A percentile compares a stretch with the other conserved stretches of the same genome.
phyloP scores from a whole-genome alignment of 2,888 invertebrate species.

The Drosophila multiciliata region DNA sequence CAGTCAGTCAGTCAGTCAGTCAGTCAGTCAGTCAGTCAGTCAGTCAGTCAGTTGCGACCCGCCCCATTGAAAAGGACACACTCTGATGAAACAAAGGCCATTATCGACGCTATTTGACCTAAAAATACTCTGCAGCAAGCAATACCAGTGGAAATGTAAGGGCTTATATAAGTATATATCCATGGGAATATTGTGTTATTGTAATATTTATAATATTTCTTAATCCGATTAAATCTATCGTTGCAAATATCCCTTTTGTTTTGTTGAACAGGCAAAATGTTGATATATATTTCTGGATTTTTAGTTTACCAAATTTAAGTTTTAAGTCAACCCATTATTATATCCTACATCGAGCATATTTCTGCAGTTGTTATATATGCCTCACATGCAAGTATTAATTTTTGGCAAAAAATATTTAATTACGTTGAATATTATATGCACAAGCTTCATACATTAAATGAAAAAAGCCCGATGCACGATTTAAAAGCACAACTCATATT shows the following conservation, averaged over 20 bases:
- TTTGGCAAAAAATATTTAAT: background rate
- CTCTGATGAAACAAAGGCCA: slow-evolving; percentile 46
- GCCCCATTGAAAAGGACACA: slow-evolving; percentile 51
- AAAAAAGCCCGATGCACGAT: background rate
- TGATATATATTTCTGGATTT: background rate
- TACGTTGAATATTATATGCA: background rate
- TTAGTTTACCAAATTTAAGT: background rate
- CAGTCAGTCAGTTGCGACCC: slow-evolving; percentile 25
- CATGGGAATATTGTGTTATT: background rate
- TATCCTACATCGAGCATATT: background rate
- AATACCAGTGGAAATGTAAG: background rate
- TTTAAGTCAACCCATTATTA: background rate
- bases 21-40: background rate
- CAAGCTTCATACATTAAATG: background rate
- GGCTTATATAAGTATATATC: background rate
- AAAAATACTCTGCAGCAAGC: slow-evolving; percentile 26
- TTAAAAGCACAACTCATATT: background rate
- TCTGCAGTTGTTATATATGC: background rate
- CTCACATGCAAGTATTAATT: background rate
- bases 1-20: slow-evolving; percentile 16
- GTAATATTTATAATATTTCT: background rate
- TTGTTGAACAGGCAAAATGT: background rate
- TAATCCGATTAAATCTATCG: background rate
- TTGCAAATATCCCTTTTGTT: background rate
- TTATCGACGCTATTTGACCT: slow-evolving; percentile 20